These are phyloP conservation scores for Enteromius argenteus DNA, from an alignment of 2,797 vertebrate species.

Conservation along the genomic window DNA sequence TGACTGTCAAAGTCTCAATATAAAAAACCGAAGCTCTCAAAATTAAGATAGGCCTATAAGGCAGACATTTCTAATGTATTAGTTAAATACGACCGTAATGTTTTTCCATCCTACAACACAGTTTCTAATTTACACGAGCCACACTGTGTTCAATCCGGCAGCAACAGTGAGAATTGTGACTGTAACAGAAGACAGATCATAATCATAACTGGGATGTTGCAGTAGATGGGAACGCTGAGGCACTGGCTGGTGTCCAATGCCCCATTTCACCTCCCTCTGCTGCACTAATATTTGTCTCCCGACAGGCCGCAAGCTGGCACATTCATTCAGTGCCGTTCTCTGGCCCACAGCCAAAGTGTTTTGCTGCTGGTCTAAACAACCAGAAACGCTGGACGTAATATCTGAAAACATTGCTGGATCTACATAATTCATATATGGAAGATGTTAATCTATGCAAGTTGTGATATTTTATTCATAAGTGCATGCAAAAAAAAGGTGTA, in stretches of 20 bases:
- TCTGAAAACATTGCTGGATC: conserved; percentile 26
- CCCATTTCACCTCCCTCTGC: conserved; percentile 54
- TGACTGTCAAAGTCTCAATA: neutral
- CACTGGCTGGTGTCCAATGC: conserved; percentile 65
- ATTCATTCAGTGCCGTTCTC: conserved; percentile 59
- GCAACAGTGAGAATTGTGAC: conserved; percentile 46
- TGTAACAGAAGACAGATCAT: conserved; percentile 63
- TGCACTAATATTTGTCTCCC: conserved; percentile 62
- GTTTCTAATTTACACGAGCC: conserved; percentile 6
- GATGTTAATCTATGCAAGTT: conserved; percentile 36
- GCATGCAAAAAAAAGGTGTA: neutral
- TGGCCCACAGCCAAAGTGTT: conserved; percentile 48
- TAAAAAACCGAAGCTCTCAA: neutral
- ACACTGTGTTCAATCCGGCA: conserved; percentile 23
- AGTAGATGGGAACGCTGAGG: conserved; percentile 64
- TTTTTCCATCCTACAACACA: conserved; percentile 6
- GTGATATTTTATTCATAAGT: conserved; percentile 32
- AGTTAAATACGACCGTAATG: neutral
- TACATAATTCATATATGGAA: conserved; percentile 44
- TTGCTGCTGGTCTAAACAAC: conserved; percentile 45
- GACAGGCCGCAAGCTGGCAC: conserved; percentile 56
- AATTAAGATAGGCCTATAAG: neutral
- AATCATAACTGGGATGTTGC: conserved; percentile 62
- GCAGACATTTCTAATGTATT: neutral
- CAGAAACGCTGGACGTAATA: conserved; percentile 42